These are phyloP conservation scores for Atrichornis clamosus DNA, from an alignment of 2,113 vertebrate genomes.

Conservation along the genomic window DNA sequence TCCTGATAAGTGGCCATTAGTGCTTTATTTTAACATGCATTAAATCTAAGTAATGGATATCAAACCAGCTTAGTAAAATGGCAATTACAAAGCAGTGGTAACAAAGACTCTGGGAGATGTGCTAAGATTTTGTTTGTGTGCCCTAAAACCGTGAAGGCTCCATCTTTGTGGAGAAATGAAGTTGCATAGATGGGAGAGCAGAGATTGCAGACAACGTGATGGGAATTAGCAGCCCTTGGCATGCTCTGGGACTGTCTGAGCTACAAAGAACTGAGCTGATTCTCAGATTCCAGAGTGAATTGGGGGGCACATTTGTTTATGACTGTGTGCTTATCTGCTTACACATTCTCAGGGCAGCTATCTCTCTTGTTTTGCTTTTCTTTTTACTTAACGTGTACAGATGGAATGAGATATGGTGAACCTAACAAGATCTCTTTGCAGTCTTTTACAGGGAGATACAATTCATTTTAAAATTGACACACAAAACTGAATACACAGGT, in stretches of 20 bases:
- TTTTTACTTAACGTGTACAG: not conserved
- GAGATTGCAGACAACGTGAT: not conserved
- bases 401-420: not conserved
- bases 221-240: not conserved
- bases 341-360: not conserved
- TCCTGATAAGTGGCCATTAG: slow-evolving; percentile 55
- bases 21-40: slow-evolving; percentile 39
- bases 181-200: not conserved
- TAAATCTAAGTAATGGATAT: slow-evolving; percentile 61
- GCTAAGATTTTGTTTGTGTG: not conserved
- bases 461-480: slow-evolving; percentile 6
- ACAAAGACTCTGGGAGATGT: not conserved
- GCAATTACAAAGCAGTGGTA: slow-evolving; percentile 33
- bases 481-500: not conserved
- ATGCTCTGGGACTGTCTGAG: not conserved
- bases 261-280: not conserved
- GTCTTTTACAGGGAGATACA: not conserved
- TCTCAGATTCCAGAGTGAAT: not conserved
- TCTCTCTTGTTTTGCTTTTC: not conserved
- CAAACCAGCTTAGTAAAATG: slow-evolving; percentile 54
- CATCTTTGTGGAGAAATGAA: not conserved
- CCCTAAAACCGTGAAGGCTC: not conserved
- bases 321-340: not conserved
- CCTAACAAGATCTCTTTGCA: not conserved
- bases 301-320: not conserved